phyloP scores from a whole-genome alignment of 2,113 vertebrate genomes.

The Otus sunia region DNA sequence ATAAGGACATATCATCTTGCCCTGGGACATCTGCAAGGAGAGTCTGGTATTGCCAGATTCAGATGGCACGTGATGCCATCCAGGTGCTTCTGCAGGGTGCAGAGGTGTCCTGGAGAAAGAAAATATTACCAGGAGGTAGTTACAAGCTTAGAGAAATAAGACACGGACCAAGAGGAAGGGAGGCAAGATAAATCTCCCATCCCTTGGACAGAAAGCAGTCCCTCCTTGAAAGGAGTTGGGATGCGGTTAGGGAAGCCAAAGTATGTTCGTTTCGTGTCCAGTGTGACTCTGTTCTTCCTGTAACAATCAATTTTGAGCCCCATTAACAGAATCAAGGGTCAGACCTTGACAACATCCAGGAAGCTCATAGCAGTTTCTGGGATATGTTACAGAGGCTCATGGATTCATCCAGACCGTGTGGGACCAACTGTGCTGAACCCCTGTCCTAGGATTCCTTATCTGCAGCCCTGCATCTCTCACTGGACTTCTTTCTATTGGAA shows the following conservation, averaged over 20 bases:
- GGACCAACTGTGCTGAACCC: neutral
- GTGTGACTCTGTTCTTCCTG: neutral
- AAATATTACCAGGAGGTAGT: neutral
- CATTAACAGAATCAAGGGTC: neutral
- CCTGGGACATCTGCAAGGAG: neutral
- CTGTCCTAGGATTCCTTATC: neutral
- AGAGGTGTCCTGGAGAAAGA: neutral
- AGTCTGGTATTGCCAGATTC: neutral
- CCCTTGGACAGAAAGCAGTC: neutral
- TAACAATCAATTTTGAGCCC: neutral
- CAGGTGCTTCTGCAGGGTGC: neutral
- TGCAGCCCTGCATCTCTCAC: neutral
- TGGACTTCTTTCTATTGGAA: neutral
- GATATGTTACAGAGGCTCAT: fast-evolving
- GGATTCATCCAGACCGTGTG: fast-evolving
- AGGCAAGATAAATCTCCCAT: neutral
- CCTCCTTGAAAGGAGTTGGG: neutral
- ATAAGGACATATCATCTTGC: fast-evolving
- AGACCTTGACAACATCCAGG: neutral
- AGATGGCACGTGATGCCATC: neutral
- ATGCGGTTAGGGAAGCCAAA: neutral
- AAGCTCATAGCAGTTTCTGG: neutral
- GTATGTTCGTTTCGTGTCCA: neutral
- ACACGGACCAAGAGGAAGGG: neutral
- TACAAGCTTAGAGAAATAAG: neutral